Evolutionary conservation across 53 echinoderm and acorn worm species (phyloP).

Genomic region (Echinometra lucunter): DNA sequence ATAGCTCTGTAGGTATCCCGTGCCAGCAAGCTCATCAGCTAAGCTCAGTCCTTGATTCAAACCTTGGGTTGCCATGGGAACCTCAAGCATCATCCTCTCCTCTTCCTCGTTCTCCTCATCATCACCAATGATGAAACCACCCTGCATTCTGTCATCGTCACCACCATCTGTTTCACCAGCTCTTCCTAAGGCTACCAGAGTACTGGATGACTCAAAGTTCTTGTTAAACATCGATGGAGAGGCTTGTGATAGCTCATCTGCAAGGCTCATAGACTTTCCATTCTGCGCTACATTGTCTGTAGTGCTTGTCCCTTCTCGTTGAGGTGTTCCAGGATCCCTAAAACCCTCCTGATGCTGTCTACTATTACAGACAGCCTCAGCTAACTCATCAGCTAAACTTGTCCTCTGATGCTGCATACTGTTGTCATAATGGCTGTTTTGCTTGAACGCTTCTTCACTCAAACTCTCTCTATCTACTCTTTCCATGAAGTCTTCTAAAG

Average conservation of each 20-base stretch:
- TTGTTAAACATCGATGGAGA: neutral
- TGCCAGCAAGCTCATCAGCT: slow-evolving; percentile 63
- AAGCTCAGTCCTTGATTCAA: slow-evolving; percentile 49
- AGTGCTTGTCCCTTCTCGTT: neutral
- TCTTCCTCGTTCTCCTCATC: slow-evolving; percentile 62
- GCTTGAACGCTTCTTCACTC: neutral
- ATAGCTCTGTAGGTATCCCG: slow-evolving; percentile 42
- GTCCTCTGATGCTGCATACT: neutral
- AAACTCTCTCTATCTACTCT: neutral
- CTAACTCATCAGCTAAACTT: slow-evolving; percentile 59
- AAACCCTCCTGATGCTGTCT: neutral
- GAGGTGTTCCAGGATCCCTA: neutral
- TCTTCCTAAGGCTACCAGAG: neutral
- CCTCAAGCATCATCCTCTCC: slow-evolving; percentile 45
- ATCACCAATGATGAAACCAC: slow-evolving; percentile 2
- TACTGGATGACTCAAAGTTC: slow-evolving; percentile 45
- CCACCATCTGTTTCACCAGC: neutral
- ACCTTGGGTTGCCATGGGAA: slow-evolving; percentile 60
- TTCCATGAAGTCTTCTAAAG: neutral
- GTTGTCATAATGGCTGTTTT: neutral
- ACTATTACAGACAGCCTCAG: slow-evolving; percentile 16
- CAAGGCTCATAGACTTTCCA: slow-evolving; percentile 41
- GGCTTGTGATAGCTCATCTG: slow-evolving; percentile 49
- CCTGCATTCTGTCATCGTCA: neutral
- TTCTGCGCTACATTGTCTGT: neutral